Evolutionary conservation across 2,113 vertebrate species (phyloP), one percentile per base, ranked within the genome.

Genomic region (Pipa parva): DNA sequence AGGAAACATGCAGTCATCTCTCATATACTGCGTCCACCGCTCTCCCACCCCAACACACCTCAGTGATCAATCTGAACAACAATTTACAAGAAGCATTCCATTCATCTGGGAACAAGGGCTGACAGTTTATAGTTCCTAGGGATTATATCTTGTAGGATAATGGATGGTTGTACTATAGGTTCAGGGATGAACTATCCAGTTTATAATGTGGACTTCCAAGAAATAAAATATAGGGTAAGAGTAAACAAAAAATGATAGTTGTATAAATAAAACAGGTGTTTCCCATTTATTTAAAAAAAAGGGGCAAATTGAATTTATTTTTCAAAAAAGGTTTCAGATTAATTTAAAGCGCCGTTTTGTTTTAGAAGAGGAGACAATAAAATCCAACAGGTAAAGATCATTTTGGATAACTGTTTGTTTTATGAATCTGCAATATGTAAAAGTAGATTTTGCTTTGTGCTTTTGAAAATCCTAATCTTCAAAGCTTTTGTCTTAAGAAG

Each of bases 1-100:
- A 51, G 31, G 26, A 51, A 59, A 68, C 39, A 31, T 51, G 24
- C 10, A 51, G 15, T 31, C 65, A 68, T 68, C 55, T 24, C 45
- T 68, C 45, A 59, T 68, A 2, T n/a, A n/a, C n/a, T n/a, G n/a
- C 13, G 28, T 45, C 65, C 56, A 37, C 65, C 64, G 24, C 28
- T 17, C 5, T 15, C 39, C 39, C 39, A 17, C 39, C 39, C 12
- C 13, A 31, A 3, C 12, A 31, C 10, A 56, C 55, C 56, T 50
- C 12, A 20, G 21, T 46, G n/a, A 68, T 68, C 65, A 68, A 68
- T 68, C 56, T 59, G 65, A 57, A 59, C 56, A 68, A 59, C 65
- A 59, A 68, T 68, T 59, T 68, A 59, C 65, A 60, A 68, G 65
- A 60, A 59, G 36, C 65, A 51, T 50, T n/a, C 31, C 56, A 68